Base-by-base conservation (phyloP, 2,113 vertebrate species). In the Cisticola juncidis region DNA sequence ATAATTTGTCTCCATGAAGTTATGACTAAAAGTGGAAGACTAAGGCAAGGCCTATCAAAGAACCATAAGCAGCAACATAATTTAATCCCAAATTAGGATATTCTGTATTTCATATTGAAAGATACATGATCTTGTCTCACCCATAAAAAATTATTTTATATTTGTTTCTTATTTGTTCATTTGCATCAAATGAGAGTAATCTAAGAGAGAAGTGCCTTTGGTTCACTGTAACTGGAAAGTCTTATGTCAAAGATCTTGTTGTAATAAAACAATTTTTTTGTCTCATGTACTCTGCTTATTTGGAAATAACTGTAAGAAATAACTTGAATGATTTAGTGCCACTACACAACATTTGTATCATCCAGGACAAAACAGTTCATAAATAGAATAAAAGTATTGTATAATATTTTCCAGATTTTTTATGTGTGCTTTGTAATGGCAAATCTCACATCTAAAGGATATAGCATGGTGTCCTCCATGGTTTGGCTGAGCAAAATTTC, bases 101-200 rank as follows among this genome's bases (percentile, higher is more conserved):
- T 81, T 50, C 15, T 26, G 2, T 78, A 71, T 58, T 88, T 71
- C 21, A 11, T 57, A 33, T 17, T 29, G 69, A 81, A 81, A 79
- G 4, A 71, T 25, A 31, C 1, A 35, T 47, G 23, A 62, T 11
- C 3, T 85, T 77, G 29, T 60, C 7, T 88, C 10, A 36, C 3
- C 17, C 6, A 25, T n/a, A 18, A n/a, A 81, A 31, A 2, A 26
- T 0, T 10, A 26, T 0, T 10, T 26, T 36, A 17, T 2, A 35
- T 54, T 62, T 79, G 1, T 73, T 94, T 69, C 12, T 45, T 35
- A 31, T 82, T 85, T 69, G 4, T 68, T 84, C 23, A 47, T 86
- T 84, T 91, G 5, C 21, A 56, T 86, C 18, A 51, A 5, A 6
- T 66, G 45, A 78, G 69, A 14, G 5, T 24, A 57, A 35, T 20